Evolutionary conservation across 2,888 invertebrate species (phyloP), one percentile per base, ranked within the genome.

Genomic region (Atrina japonica): DNA sequence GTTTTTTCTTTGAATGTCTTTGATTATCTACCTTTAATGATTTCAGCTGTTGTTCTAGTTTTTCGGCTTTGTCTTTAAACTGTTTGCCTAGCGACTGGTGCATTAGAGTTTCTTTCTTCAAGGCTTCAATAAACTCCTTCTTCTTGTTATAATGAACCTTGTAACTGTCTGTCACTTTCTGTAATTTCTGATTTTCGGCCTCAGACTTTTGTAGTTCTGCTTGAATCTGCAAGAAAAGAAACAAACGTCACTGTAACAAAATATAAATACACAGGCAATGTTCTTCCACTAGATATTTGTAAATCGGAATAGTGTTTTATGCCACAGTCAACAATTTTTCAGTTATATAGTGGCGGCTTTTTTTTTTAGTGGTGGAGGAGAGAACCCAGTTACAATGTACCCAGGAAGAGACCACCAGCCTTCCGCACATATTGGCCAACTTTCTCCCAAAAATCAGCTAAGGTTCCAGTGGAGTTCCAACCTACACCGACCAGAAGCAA

Each of bases 91-190:
- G 55, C 30, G 70, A 66, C 40, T 40, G 59, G 25, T 61, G 45
- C 14, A 18, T 25, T 35, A 60, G 65, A 1, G 76, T 41, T 47
- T 78, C 72, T 30, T 76, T 66, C 1, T 69, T 69, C 40, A 81
- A 71, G 11, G 71, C 52, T 11, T 72, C 69, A 43, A 82, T 82
- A 9, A 69, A 74, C 27, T 81, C 78, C 58, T 83, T 83, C 67
- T 81, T 78, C 72, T 82, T 80, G 68, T 70, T 76, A 55, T 78
- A 76, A 49, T 82, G 73, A 30, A 77, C 61, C 43, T 76, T 77
- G 60, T 80, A 81, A 21, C 75, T 65, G 9, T 75, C 75, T 53
- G 74, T 74, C 18, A 75, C 68, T 11, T 77, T 67, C 18, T 76
- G 70, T 18, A 75, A 45, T 45, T 75, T 73, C 43, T 74, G 55